Percentiles rank a stretch among this genome's conserved stretches.
These are phyloP conservation scores for Hiodon alosoides DNA, from an alignment of 2,113 vertebrate genomes.

Conservation along the genomic window DNA sequence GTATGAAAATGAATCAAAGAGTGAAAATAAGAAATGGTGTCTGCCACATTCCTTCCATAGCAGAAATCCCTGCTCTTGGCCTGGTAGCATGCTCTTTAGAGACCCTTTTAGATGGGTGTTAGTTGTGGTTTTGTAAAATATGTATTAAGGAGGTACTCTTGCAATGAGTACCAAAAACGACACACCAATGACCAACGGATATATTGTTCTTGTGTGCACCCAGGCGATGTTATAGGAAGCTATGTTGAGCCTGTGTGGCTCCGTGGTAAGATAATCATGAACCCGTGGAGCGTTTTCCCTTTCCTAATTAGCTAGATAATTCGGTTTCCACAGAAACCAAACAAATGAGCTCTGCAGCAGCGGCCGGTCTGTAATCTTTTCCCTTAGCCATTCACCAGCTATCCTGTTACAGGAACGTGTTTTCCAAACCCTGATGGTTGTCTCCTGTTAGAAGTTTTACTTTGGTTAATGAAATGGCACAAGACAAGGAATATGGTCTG, in stretches of 20 bases:
- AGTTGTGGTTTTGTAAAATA: background rate
- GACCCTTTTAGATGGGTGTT: background rate
- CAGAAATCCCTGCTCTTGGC: background rate
- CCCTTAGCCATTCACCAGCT: background rate
- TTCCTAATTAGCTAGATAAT: background rate
- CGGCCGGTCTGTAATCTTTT: background rate
- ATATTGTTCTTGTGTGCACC: background rate
- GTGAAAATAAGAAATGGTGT: constrained; percentile 1
- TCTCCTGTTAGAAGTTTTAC: constrained; percentile 18
- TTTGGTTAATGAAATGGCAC: constrained; percentile 19
- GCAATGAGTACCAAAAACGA: background rate
- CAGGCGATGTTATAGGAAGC: background rate
- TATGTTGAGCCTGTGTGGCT: too few relatives aligned
- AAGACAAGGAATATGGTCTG: constrained; percentile 18
- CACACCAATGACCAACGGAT: background rate
- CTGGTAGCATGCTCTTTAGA: background rate
- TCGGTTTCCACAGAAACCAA: background rate
- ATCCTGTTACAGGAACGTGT: background rate
- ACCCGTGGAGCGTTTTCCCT: background rate
- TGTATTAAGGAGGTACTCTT: background rate
- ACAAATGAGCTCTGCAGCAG: background rate
- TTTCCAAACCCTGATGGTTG: constrained; percentile 17
- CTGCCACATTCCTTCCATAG: constrained; percentile 15
- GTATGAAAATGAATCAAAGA: constrained; percentile 19
- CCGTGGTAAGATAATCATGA: background rate